Base-by-base conservation (phyloP, 2,888 invertebrate genomes). In the Notodromas monacha region DNA sequence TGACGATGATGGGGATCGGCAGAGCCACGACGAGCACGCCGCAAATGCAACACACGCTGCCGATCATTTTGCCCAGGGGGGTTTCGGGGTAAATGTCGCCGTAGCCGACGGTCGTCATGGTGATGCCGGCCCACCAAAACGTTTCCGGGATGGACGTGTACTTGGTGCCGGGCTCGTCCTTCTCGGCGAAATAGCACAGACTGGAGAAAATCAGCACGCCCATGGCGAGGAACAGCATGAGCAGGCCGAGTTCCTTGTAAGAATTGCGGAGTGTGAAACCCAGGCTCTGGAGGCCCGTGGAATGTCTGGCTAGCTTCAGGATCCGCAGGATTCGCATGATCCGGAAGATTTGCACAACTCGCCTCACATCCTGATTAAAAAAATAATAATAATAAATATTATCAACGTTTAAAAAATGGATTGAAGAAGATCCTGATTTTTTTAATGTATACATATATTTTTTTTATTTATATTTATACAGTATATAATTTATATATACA, bases 1-100 rank as follows among this genome's bases (percentile, higher is more conserved):
- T 89, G 63, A 96, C 96, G 61, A 96, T 92, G 66, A 96, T 92
- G 58, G 96, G 92, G 68, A 96, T 92, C 65, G 96, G 96, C 63
- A 96, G 73, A 63, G 92, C 92, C 67, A 96, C 81, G 65, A 92
- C 92, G 69, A 96, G 67, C 58, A 96, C 92, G 61, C 96, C 96
- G 68, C 89, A 92, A 61, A 96, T 81, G 67, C 92, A 92, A 69
- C 92, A 92, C 61, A 89, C 81, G 62, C 81, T 77, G 63, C 92
- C 96, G 61, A 96, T 89, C 60, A 92, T 68, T 63, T 92, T 92
- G 59, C 96, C 96, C 59, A 84, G 67, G 52, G 74, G 68, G 51
- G 92, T 92, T 51, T 73, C 81, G 52, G 92, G 81, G 58, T 68
- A 73, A 57, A 81, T 76, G 60, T 81, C 92, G 58, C 92, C 92